These are phyloP conservation scores for Poliocrania exsul DNA, from an alignment of 2,797 vertebrate species.

Conservation along the genomic window DNA sequence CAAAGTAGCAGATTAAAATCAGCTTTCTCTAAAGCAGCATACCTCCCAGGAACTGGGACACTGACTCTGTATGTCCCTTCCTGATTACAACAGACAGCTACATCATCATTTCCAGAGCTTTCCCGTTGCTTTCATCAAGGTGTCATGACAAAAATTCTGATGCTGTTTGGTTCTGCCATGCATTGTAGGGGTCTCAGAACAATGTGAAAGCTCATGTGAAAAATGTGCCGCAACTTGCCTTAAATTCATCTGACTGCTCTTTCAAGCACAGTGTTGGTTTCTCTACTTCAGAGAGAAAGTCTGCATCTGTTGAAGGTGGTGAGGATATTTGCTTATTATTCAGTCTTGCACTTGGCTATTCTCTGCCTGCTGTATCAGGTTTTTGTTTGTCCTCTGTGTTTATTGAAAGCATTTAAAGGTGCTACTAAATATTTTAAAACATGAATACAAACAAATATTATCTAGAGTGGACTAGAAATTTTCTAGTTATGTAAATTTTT, in stretches of 20 bases:
- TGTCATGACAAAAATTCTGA: not conserved
- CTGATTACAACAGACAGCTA: not conserved
- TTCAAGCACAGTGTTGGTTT: not conserved
- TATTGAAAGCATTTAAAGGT: not conserved
- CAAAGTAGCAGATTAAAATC: slow-evolving; percentile 8
- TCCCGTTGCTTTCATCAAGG: not conserved
- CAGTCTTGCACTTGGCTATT: not conserved
- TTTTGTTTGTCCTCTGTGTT: not conserved
- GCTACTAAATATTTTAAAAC: not conserved
- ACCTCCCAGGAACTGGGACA: not conserved
- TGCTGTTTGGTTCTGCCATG: not conserved
- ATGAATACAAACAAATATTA: not conserved
- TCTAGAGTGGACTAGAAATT: not conserved
- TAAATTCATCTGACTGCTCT: not conserved
- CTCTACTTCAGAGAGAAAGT: not conserved
- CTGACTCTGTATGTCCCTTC: not conserved
- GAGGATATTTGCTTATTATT: not conserved
- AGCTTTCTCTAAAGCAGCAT: not conserved
- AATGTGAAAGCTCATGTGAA: not conserved
- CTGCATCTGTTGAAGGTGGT: not conserved
- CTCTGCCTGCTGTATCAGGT: not conserved
- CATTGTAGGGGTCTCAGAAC: not conserved
- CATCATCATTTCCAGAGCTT: not conserved
- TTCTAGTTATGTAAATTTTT: not conserved
- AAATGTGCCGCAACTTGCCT: not conserved